Evolutionary conservation across 2,888 invertebrate species (phyloP), one percentile per base, ranked within the genome.

Genomic region (Proisotoma minuta): DNA sequence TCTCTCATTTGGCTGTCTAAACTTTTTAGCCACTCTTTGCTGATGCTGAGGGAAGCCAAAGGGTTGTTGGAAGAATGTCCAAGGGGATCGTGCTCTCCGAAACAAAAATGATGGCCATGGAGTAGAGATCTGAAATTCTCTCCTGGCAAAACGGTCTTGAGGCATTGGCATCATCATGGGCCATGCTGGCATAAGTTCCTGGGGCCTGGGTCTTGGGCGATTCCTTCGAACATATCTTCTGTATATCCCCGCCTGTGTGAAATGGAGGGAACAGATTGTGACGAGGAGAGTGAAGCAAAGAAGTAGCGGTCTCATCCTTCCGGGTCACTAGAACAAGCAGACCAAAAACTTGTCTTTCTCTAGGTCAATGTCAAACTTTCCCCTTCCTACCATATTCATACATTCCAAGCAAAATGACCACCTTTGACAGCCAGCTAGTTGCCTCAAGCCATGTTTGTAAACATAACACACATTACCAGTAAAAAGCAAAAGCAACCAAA

Each of bases 361-460:
- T 68, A 66, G 72, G 72, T 72, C 70, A 72, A 72, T 72, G 70
- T 72, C 72, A 69, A 69, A 65, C 70, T 68, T 70, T 72, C 72
- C 65, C 68, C 60, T 63, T 61, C 50, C 49, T 57, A 60, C 58
- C 59, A 29, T 20, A 34, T 57, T 26, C 18, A 27, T 26, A 23
- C 52, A 49, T 48, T 29, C 52, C 53, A 18, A 57, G 18, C 24
- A 10, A 24, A 43, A 57, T 43, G 27, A 43, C 28, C 15, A 54
- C 29, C 20, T 24, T 54, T 23, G 39, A n/a, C 54, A 54, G 29
- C 8, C 54, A 54, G 29, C 8, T 23, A 52, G 50, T 22, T 26
- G 28, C 43, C 43, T 43, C 43, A 43, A 43, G 43, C 43, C 43
- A 43, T 12, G 20, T 43, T 12, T 43, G 43, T 43, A 43, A 15